These are phyloP conservation scores for Alcedo atthis DNA, from an alignment of 2,797 vertebrate species.

Conservation along the genomic window DNA sequence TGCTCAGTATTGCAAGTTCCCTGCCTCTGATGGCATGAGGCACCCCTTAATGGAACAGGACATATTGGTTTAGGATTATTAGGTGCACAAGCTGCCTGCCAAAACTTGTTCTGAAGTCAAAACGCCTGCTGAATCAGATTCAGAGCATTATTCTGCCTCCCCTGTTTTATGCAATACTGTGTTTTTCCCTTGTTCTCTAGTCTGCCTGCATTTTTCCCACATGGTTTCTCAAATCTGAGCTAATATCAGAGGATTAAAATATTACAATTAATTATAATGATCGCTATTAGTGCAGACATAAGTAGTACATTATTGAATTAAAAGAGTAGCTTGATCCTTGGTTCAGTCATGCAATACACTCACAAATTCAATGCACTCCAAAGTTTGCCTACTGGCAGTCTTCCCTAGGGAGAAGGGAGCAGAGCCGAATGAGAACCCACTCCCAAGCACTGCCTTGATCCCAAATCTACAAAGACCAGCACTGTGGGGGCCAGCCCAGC, in stretches of 20 bases:
- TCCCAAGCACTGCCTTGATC: neutral
- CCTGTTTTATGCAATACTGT: neutral
- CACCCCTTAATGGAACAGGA: neutral
- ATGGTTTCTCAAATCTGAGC: neutral
- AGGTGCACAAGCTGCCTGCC: neutral
- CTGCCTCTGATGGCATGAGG: neutral
- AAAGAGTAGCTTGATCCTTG: neutral
- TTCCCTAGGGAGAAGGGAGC: neutral
- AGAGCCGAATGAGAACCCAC: neutral
- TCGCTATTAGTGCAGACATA: neutral
- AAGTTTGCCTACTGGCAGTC: neutral
- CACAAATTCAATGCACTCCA: rapidly evolving
- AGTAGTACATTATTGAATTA: neutral
- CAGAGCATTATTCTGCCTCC: neutral
- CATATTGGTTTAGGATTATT: neutral
- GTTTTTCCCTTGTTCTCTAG: neutral
- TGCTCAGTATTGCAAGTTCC: neutral
- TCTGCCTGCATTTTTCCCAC: neutral
- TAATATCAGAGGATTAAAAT: constrained; percentile 23
- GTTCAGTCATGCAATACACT: neutral
- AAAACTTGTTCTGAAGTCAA: neutral
- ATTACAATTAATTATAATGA: neutral
- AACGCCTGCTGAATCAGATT: neutral
- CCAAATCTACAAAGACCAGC: rapidly evolving
- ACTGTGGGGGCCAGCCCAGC: neutral